These are phyloP conservation scores for Tursiops truncatus DNA, from an alignment of 2,113 vertebrate species.

Conservation along the genomic window DNA sequence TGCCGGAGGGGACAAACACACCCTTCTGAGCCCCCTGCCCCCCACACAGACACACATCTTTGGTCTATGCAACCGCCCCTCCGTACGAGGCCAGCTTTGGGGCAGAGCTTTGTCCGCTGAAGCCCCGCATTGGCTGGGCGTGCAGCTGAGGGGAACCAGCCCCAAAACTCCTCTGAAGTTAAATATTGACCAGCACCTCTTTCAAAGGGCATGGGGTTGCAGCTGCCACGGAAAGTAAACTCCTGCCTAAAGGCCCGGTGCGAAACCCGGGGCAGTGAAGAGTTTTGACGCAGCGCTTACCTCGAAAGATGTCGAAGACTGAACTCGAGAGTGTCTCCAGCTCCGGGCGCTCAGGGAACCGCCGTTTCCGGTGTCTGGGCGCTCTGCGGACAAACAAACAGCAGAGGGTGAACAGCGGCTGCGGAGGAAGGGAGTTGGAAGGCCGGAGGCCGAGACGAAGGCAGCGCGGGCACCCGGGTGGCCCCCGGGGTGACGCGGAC, in stretches of 20 bases:
- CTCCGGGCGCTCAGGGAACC: slow-evolving; percentile 54
- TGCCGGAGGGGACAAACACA: slow-evolving; percentile 1
- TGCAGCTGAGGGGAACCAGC: slow-evolving; percentile 70
- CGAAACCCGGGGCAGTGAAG: background rate
- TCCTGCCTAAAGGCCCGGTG: background rate
- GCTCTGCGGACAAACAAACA: slow-evolving; percentile 84
- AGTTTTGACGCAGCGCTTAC: slow-evolving; percentile 76
- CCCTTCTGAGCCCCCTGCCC: background rate
- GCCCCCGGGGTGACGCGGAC: slow-evolving; percentile 54
- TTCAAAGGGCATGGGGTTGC: background rate
- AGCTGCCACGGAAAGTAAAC: background rate
- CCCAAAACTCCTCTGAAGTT: slow-evolving; percentile 76
- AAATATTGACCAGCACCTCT: slow-evolving; percentile 83
- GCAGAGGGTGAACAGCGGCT: slow-evolving; percentile 74
- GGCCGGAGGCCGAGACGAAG: background rate
- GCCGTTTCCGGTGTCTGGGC: slow-evolving; percentile 69
- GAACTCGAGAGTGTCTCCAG: slow-evolving; percentile 59
- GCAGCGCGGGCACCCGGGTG: slow-evolving; percentile 18
- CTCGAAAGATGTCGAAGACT: slow-evolving; percentile 73
- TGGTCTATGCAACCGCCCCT: slow-evolving; percentile 67
- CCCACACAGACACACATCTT: slow-evolving; percentile 6
- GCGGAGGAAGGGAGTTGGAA: slow-evolving; percentile 47
- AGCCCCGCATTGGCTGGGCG: slow-evolving; percentile 69
- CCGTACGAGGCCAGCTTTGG: slow-evolving; percentile 56
- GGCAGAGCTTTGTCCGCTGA: slow-evolving; percentile 82